Percentiles rank a stretch among this genome's conserved stretches.
These are phyloP conservation scores for Parauchenoglanis punctatus DNA, from an alignment of 2,797 vertebrate species.

Conservation along the genomic window DNA sequence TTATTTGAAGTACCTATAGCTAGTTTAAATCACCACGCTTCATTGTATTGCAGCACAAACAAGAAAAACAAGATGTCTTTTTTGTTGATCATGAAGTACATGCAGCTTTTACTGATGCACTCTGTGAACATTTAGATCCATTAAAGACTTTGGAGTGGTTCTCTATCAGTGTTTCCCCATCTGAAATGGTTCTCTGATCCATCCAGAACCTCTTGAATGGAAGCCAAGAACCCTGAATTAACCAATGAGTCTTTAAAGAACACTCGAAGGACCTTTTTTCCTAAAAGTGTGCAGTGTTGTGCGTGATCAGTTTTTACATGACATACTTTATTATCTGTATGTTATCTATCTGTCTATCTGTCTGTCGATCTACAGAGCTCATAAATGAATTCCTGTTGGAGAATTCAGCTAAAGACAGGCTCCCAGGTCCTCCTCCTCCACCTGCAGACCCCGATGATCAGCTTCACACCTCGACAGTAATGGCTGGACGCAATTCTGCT, in stretches of 20 bases:
- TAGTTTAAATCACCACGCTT: neutral
- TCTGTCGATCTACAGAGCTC: conserved; percentile 63
- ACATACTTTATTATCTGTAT: neutral
- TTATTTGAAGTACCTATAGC: neutral
- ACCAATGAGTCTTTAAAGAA: neutral
- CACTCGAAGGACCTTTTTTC: neutral
- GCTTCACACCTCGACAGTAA: neutral
- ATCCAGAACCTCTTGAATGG: neutral
- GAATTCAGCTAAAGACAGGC: conserved; percentile 22
- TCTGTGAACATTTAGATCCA: neutral
- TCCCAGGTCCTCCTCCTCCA: conserved; percentile 66
- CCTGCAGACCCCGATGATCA: conserved; percentile 53
- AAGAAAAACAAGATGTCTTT: neutral
- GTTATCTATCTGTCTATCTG: neutral
- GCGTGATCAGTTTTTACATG: neutral
- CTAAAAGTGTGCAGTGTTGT: neutral
- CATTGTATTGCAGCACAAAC: neutral
- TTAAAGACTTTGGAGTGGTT: too few relatives aligned
- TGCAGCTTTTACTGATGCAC: neutral
- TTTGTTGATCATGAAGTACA: neutral
- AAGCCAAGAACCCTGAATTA: neutral
- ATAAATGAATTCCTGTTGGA: conserved; percentile 69
- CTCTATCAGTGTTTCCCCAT: neutral
- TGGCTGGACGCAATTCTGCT: neutral
- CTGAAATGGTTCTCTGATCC: neutral